Evolutionary conservation across 2,888 invertebrate genomes (phyloP), one percentile per base, ranked within the genome.

Genomic region (Galerucella nymphaeae): DNA sequence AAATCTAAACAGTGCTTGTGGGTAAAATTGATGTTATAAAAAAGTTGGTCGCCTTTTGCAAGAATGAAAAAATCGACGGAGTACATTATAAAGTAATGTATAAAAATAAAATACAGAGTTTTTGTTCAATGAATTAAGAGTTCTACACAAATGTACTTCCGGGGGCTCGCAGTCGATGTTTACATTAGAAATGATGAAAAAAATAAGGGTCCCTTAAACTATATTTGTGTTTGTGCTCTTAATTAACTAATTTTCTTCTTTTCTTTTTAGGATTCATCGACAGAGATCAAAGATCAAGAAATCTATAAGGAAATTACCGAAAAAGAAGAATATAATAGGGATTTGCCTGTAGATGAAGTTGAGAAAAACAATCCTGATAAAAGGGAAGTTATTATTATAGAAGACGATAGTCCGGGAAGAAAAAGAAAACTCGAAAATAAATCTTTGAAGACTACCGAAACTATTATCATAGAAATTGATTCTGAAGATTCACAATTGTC

Each of bases 161-260:
- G 76, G 77, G 76, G 74, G 72, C 72, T 68, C 65, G 71, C 65
- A 71, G n/a, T 71, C 57, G 16, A 38, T 38, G 30, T 38, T 38
- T 50, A 59, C 38, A 62, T 23, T 65, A 48, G 14, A 70, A 74
- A 23, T 66, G 38, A 23, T 66, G 38, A 41, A 23, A 20, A 45
- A 66, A 66, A 68, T 70, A 65, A 69, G 55, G 61, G 75, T 75
- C 77, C 78, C 77, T 76, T 70, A 75, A 72, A 66, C 67, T 74
- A 80, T 80, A 78, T 82, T 82, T 83, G 81, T 83, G 80, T 83
- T 73, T 80, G 81, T 81, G 79, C 83, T 81, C 81, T 81, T 81
- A 79, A 81, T 75, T 76, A 48, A 76, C 79, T 80, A 76, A 78
- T 68, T 63, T 50, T 38, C 57, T 64, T 72, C 58, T 59, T 77